Percentiles rank a stretch among this genome's conserved stretches.
These are phyloP conservation scores for Phataginus tricuspis DNA, from an alignment of 2,797 vertebrate genomes.

Conservation along the genomic window DNA sequence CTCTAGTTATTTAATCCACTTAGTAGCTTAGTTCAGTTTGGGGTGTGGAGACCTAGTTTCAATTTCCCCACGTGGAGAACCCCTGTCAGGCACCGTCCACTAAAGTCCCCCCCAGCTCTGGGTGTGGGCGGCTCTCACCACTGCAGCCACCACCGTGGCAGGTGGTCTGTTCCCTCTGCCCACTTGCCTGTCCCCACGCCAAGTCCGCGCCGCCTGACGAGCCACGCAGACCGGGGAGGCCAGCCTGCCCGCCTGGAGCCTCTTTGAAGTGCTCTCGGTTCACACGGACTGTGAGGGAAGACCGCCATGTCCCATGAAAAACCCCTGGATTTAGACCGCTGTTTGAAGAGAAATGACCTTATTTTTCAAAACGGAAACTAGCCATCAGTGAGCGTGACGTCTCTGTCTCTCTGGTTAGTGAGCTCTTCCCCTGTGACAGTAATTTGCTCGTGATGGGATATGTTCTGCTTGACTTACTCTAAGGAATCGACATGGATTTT, in stretches of 20 bases:
- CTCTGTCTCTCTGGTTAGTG: fast-evolving
- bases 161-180: neutral
- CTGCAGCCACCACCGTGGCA: fast-evolving
- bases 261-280: neutral
- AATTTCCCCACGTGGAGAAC: fast-evolving
- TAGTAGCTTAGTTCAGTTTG: neutral
- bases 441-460: fast-evolving
- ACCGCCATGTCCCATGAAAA: fast-evolving
- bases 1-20: neutral
- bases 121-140: too few relatives aligned
- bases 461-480: fast-evolving
- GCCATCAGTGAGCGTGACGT: fast-evolving
- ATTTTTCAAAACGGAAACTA: fast-evolving
- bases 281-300: fast-evolving
- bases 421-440: fast-evolving
- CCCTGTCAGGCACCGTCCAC: neutral
- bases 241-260: neutral
- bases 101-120: neutral
- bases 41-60: too few relatives aligned
- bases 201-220: fast-evolving
- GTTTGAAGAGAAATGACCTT: neutral
- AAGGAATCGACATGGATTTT: fast-evolving
- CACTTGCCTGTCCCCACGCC: neutral
- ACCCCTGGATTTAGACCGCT: neutral
- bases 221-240: too few relatives aligned